Conservation (phyloP, 1,140 invertebrate genomes). For the Drosophila melanica region DNA sequence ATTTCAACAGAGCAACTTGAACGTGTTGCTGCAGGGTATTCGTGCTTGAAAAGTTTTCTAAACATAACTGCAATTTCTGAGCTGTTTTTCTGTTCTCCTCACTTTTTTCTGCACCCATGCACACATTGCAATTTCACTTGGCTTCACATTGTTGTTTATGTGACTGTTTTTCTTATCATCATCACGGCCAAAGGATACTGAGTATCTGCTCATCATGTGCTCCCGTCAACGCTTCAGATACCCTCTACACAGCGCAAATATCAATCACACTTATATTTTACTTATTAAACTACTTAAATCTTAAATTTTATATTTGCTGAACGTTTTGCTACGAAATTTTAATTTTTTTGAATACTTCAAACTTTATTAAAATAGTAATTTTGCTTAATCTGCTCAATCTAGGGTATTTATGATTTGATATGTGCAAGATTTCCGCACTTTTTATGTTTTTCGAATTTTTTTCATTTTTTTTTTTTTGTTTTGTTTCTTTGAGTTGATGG, state of each 20-base stretch:
- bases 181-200: conserved; percentile 15
- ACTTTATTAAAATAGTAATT: too few species aligned
- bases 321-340: neutral
- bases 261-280: neutral
- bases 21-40: conserved; percentile 76
- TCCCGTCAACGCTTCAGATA: conserved; percentile 28
- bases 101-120: conserved; percentile 43
- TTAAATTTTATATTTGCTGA: too few species aligned
- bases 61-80: conserved; percentile 68
- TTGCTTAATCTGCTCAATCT: too few species aligned
- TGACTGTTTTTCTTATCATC: conserved; percentile 35
- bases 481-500: neutral
- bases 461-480: neutral
- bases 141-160: conserved; percentile 44
- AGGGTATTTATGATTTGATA: too few species aligned
- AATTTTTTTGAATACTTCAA: too few species aligned
- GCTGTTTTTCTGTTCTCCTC: conserved; percentile 36
- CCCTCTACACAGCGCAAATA: neutral
- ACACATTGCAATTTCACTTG: conserved; percentile 62
- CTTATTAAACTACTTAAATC: too few species aligned
- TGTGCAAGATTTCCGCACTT: too few species aligned
- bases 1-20: conserved; percentile 66
- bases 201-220: conserved; percentile 34
- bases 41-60: conserved; percentile 78
- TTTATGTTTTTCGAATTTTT: too few species aligned